Base-by-base conservation (phyloP, 2,797 vertebrate species). In the Pagetopsis macropterus region DNA sequence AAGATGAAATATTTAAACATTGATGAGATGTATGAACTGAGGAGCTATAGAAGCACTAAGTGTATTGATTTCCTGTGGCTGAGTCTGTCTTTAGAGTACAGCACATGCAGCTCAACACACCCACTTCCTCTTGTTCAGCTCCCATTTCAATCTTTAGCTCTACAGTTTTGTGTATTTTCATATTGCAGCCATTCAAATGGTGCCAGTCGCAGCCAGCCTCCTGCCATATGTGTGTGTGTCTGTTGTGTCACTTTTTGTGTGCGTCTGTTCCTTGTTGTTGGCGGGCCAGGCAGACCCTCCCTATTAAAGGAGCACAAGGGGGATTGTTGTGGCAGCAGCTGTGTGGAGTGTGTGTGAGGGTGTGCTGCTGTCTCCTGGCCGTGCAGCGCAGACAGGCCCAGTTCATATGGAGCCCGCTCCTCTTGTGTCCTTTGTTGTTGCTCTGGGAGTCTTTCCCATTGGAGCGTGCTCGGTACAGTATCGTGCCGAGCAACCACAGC, bases 361-460 rank as follows among this genome's bases (percentile, higher is more conserved):
- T 43, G 65, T 76, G 70, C 71, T 64, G 65, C 72, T 82, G 84
- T 90, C 86, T 88, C 87, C 88, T 86, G 86, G 87, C 75, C 65
- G 84, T 82, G 85, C 83, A 82, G 88, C 83, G 87, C 84, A 86
- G 90, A 88, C 89, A 58, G 87, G 89, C 90, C 86, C 84, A 83
- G 87, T 87, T 92, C 90, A 90, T 88, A 93, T 89, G 92, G 94
- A 92, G 90, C 92, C 88, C 87, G 91, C 91, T 93, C 93, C 91
- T 91, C 93, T 93, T 90, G 84, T 93, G 93, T 93, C 92, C 92
- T 94, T 93, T 94, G 94, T 94, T 94, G 93, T 94, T 84, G 78
- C 92, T 92, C 88, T 88, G 91, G 91, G 90, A 91, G 86, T 84
- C 85, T 88, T 89, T 92, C 84, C 87, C 91, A 78, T 85, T 79